Evolutionary conservation across 2,797 vertebrate genomes (phyloP).

Genomic region (Gobionotothen gibberifrons): DNA sequence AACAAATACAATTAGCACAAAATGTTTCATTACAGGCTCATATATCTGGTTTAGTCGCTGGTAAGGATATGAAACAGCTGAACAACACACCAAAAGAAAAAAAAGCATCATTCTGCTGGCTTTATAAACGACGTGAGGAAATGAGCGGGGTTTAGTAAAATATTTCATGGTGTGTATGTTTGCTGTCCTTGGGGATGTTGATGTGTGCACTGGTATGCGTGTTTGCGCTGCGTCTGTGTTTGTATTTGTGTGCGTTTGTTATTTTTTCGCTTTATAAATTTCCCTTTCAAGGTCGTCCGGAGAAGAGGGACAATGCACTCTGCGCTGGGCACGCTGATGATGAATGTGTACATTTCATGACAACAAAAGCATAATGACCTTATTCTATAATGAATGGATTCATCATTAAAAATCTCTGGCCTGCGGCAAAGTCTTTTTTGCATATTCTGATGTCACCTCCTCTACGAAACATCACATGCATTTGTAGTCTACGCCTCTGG

Average conservation of each 20-base stretch:
- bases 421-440: conserved; percentile 94
- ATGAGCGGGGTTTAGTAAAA: conserved; percentile 48
- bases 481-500: conserved; percentile 62
- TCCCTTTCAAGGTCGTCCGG: conserved; percentile 75
- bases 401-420: conserved; percentile 96
- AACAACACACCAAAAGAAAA: conserved; percentile 28
- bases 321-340: conserved; percentile 77
- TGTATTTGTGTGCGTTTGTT: conserved; percentile 68
- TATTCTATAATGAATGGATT: conserved; percentile 88
- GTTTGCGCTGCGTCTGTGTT: conserved; percentile 65
- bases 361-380: conserved; percentile 84
- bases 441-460: conserved; percentile 98
- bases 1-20: conserved; percentile 99
- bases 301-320: conserved; percentile 74
- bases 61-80: conserved; percentile 52
- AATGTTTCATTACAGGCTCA: conserved; percentile 95
- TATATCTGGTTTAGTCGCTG: conserved; percentile 74
- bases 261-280: conserved; percentile 70
- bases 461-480: conserved; percentile 77
- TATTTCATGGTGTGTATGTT: conserved; percentile 58
- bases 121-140: conserved; percentile 50
- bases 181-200: conserved; percentile 63
- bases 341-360: conserved; percentile 83
- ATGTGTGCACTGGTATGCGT: conserved; percentile 34
- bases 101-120: conserved; percentile 38